Evolutionary conservation across 2,888 invertebrate species (phyloP), one percentile per base, ranked within the genome.

Genomic region (Lasioglossum pauxillum): DNA sequence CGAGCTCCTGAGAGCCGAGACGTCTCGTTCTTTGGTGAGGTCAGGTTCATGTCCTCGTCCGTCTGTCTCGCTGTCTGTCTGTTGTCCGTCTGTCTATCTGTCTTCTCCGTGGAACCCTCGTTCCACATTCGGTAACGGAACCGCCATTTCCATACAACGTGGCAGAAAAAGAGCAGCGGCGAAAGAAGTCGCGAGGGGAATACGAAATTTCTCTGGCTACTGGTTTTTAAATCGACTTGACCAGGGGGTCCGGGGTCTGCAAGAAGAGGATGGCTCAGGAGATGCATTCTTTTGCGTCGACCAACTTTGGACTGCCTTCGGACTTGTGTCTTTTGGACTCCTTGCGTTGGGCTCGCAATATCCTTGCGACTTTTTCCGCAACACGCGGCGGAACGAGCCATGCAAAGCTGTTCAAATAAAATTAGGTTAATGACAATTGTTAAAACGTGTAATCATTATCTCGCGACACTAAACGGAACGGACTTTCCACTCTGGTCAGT

Each of bases 11-110:
- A 87, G 72, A 78, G 76, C 31, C 77, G 69, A 44, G 67, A 75
- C 83, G 86, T 83, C 81, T 75, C 87, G 60, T 83, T 88, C 83
- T 84, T 89, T 82, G 86, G 87, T 80, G 79, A 90, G 90, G 89
- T 91, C 90, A 89, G 87, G 89, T 88, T 91, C 89, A 86, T 78
- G 82, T 87, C 79, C 81, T 80, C 83, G 80, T 73, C 38, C 46
- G 81, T 84, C 84, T 67, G 84, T 83, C 80, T 76, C 69, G 12
- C 64, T 80, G 78, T 73, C 83, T 72, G 75, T 69, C 83, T 44
- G 78, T 78, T 19, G 77, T 75, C 23, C 8, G 78, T 73, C 83
- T 53, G 80, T 75, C 83, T 31, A 71, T 75, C 60, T 38, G 77
- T 78, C 67, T 67, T 60, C 44, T 75, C 38, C 19, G 71, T 27